phyloP scores from a whole-genome alignment of 2,113 vertebrate genomes.

The Carettochelys insculpta region DNA sequence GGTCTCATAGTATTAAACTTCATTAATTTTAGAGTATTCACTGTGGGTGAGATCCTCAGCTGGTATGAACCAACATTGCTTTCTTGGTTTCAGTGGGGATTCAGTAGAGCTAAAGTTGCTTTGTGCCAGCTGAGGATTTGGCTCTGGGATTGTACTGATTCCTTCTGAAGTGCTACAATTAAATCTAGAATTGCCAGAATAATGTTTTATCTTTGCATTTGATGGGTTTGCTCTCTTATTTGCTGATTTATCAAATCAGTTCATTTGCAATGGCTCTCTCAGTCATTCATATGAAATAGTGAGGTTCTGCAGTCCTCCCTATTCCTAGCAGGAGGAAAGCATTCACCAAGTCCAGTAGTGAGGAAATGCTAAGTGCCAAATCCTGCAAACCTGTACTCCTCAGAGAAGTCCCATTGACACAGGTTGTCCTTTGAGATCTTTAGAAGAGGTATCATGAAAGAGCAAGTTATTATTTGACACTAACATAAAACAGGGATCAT shows the following conservation, averaged over 20 bases:
- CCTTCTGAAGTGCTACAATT: accelerated
- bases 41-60: accelerated
- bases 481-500: not conserved
- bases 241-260: not conserved
- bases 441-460: not conserved
- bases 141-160: no score
- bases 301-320: accelerated
- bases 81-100: not conserved
- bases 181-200: not conserved
- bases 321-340: accelerated
- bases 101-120: not conserved
- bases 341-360: accelerated
- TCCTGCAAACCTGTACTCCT: accelerated
- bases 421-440: not conserved
- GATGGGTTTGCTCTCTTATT: accelerated
- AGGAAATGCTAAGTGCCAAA: no score
- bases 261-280: not conserved
- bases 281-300: accelerated
- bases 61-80: not conserved
- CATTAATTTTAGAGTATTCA: not conserved
- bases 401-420: not conserved
- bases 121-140: not conserved
- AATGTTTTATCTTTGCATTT: no score
- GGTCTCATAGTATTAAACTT: not conserved
- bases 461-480: not conserved